Evolutionary conservation across 2,888 invertebrate genomes (phyloP).

Genomic region (Cephus rjabovi): DNA sequence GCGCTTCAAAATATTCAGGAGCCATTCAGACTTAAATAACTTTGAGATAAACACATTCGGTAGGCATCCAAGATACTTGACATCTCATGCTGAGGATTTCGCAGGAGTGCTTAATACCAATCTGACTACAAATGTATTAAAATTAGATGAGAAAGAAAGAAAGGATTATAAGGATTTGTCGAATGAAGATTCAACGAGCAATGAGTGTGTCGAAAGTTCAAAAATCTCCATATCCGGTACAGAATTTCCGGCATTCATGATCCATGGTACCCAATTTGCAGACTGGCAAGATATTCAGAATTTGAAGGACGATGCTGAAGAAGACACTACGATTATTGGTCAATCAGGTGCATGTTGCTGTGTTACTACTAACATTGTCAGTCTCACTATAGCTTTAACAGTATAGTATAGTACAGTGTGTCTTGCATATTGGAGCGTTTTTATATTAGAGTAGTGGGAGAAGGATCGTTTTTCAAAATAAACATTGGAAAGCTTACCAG

Average conservation of each 20-base stretch:
- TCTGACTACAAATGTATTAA: slow-evolving; percentile 22
- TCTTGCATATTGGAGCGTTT: too few species aligned
- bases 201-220: too few species aligned
- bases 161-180: not conserved
- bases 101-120: slow-evolving; percentile 52
- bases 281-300: slow-evolving; percentile 23
- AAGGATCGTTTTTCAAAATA: too few species aligned
- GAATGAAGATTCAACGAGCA: slow-evolving; percentile 10
- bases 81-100: slow-evolving; percentile 46
- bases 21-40: slow-evolving; percentile 50
- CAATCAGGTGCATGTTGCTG: slow-evolving; percentile 55
- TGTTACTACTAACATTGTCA: slow-evolving; percentile 40
- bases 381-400: not conserved
- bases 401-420: too few species aligned
- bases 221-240: not conserved
- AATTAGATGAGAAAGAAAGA: slow-evolving; percentile 7
- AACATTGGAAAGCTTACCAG: too few species aligned
- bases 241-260: slow-evolving; percentile 25
- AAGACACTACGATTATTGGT: slow-evolving; percentile 29
- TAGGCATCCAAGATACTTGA: slow-evolving; percentile 42
- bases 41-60: slow-evolving; percentile 45
- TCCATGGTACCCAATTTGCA: slow-evolving; percentile 21
- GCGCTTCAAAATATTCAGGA: slow-evolving; percentile 30
- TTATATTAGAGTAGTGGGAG: too few species aligned
- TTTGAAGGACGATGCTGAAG: slow-evolving; percentile 21